Evolutionary conservation across 2,113 vertebrate species (phyloP).

Genomic region (Ammodytes marinus): DNA sequence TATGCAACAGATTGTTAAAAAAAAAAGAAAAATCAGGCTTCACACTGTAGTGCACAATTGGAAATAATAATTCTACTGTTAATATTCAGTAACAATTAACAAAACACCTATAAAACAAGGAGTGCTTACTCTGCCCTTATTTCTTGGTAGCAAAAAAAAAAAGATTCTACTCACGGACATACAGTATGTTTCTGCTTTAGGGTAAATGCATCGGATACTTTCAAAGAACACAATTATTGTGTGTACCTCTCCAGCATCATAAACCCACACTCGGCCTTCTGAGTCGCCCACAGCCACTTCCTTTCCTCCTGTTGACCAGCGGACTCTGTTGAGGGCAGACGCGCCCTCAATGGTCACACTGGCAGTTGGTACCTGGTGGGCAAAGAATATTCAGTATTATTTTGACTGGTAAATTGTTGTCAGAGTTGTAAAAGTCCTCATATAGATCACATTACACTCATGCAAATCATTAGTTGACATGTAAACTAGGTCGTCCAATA

Average conservation of each 20-base stretch:
- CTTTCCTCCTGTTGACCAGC: constrained; percentile 94
- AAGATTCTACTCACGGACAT: neutral
- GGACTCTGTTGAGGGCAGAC: constrained; percentile 95
- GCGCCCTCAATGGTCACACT: constrained; percentile 95
- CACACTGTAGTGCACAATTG: too few relatives aligned
- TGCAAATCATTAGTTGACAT: neutral
- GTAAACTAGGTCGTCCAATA: neutral
- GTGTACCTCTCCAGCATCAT: constrained; percentile 96
- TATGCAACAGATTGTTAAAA: constrained; percentile 4
- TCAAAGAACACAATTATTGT: neutral
- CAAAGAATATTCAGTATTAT: neutral
- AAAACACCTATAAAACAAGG: neutral
- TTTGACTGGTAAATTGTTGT: neutral
- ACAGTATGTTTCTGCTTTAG: neutral
- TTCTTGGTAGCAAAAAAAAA: neutral
- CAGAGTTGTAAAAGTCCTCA: neutral
- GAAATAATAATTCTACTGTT: neutral
- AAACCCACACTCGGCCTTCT: constrained; percentile 97
- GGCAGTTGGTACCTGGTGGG: constrained; percentile 93
- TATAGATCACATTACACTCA: neutral
- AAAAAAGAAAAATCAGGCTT: too few relatives aligned
- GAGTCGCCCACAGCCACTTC: constrained; percentile 98
- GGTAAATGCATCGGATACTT: neutral
- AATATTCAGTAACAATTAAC: neutral
- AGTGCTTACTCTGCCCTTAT: neutral